Conservation (phyloP, 2,888 invertebrate genomes). For the Thalpophila matura region DNA sequence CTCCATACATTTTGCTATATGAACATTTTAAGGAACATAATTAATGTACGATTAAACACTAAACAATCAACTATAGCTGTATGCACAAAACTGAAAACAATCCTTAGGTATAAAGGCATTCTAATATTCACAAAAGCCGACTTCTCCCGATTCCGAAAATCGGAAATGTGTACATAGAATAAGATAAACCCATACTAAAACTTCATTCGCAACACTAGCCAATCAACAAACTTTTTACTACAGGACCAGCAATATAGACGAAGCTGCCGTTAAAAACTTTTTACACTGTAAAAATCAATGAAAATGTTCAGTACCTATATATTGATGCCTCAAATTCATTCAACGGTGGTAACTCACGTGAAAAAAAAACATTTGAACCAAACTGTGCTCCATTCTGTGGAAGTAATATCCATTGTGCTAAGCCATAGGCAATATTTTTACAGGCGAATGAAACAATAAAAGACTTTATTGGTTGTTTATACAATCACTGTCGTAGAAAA, state of each 20-base stretch:
- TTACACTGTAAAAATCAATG: slow-evolving; percentile 64
- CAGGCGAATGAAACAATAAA: slow-evolving; percentile 70
- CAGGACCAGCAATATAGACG: slow-evolving; percentile 1
- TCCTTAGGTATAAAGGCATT: background rate
- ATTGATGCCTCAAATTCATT: slow-evolving; percentile 70
- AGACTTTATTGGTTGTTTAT: slow-evolving; percentile 68
- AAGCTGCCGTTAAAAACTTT: slow-evolving; percentile 33
- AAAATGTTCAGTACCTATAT: slow-evolving; percentile 58
- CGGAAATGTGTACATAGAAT: slow-evolving; percentile 1
- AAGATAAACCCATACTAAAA: slow-evolving; percentile 33
- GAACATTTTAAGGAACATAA: no score
- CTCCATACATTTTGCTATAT: no score
- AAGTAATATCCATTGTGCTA: slow-evolving; percentile 74
- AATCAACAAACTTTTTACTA: slow-evolving; percentile 44
- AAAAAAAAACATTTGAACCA: slow-evolving; percentile 60
- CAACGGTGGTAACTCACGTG: slow-evolving; percentile 63
- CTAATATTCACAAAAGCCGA: background rate
- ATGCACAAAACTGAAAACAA: no score
- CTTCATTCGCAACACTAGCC: slow-evolving; percentile 16
- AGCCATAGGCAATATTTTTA: slow-evolving; percentile 73
- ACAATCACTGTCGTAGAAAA: slow-evolving; percentile 64
- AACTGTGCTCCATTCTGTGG: slow-evolving; percentile 57
- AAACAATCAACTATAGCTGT: no score
- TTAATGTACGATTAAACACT: no score
- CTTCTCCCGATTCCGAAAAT: no score